Conservation (phyloP, 2,888 invertebrate species). For the Chaitophorus viminalis region DNA sequence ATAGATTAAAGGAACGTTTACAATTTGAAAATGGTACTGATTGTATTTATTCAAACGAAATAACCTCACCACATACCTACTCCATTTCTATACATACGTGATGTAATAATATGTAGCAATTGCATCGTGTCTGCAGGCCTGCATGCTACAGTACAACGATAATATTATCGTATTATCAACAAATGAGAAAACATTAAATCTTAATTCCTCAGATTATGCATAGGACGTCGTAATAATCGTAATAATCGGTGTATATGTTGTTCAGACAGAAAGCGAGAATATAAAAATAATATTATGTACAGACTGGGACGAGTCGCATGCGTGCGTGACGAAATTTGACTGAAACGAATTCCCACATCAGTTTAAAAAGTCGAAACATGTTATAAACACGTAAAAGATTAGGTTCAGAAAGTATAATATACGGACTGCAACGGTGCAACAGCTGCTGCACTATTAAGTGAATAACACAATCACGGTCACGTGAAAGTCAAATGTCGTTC, state of each 20-base stretch:
- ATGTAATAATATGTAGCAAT: too few species aligned
- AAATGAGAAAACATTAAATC: not conserved
- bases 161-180: not conserved
- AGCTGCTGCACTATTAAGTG: too few species aligned
- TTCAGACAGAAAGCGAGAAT: not conserved
- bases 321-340: not conserved
- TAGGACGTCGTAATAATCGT: not conserved
- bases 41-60: not conserved
- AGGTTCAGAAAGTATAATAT: not conserved
- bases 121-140: too few species aligned
- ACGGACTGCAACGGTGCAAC: too few species aligned
- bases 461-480: not conserved
- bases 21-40: not conserved
- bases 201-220: not conserved
- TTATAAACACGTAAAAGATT: not conserved
- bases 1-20: too few species aligned
- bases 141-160: too few species aligned
- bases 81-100: not conserved
- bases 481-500: conserved; percentile 7
- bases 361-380: not conserved
- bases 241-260: not conserved
- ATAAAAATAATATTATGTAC: not conserved
- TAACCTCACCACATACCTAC: too few species aligned
- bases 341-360: not conserved
- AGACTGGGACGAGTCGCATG: not conserved